Conservation (phyloP, 2,888 invertebrate species). For the Aquatica leii region DNA sequence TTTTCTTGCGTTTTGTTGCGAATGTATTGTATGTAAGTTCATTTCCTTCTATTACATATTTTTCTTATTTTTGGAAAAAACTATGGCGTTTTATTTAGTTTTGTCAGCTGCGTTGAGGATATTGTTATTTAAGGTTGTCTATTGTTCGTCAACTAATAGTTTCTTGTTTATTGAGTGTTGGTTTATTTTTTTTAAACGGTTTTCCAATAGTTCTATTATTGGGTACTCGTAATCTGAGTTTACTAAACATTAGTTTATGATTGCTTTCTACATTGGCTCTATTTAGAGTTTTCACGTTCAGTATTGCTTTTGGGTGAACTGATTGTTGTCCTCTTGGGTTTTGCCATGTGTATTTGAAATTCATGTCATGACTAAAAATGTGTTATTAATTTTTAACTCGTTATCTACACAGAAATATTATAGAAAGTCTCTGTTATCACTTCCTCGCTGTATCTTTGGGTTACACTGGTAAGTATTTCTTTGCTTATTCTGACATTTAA, state of each 20-base stretch:
- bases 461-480: neutral
- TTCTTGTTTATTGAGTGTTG: neutral
- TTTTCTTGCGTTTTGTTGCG: neutral
- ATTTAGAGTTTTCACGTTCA: neutral
- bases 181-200: neutral
- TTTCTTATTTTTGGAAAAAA: too few species aligned
- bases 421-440: too few species aligned
- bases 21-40: too few species aligned
- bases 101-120: too few species aligned
- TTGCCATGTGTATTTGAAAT: too few species aligned
- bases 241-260: neutral
- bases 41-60: too few species aligned
- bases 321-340: neutral
- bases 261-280: neutral
- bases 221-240: neutral
- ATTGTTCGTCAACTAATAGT: neutral
- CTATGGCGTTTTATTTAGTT: too few species aligned
- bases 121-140: too few species aligned
- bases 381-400: too few species aligned
- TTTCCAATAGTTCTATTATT: neutral
- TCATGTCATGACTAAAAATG: too few species aligned
- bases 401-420: too few species aligned
- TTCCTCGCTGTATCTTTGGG: neutral
- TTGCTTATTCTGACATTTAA: neutral
- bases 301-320: neutral